Percentiles rank a stretch among this genome's conserved stretches.
Conservation (phyloP, 2,888 invertebrate species). For the Euphydryas editha region DNA sequence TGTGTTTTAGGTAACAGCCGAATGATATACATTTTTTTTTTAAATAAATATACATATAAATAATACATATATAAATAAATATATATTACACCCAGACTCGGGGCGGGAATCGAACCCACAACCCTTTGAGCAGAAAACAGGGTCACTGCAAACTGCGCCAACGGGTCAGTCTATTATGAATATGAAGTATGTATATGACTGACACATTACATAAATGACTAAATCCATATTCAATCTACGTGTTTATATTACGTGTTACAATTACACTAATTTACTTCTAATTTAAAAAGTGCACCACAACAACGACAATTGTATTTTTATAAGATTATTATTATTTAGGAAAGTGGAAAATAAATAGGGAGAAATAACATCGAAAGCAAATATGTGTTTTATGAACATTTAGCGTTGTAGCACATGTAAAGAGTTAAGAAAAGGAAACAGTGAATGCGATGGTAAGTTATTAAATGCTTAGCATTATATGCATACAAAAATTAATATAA, state of each 20-base stretch:
- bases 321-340: slow-evolving; percentile 5
- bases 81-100: too few species aligned
- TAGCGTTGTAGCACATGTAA: slow-evolving; percentile 11
- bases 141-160: too few species aligned
- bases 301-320: slow-evolving; percentile 25
- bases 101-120: too few species aligned
- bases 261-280: slow-evolving; percentile 17
- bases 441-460: not conserved
- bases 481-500: too few species aligned
- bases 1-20: too few species aligned
- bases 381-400: slow-evolving; percentile 13
- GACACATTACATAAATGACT: not conserved
- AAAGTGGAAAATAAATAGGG: slow-evolving; percentile 37
- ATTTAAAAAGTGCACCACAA: slow-evolving; percentile 31
- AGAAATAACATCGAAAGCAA: slow-evolving; percentile 29
- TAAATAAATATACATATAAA: too few species aligned
- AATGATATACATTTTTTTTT: too few species aligned
- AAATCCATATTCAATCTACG: not conserved
- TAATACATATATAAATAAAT: too few species aligned
- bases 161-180: too few species aligned
- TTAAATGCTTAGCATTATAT: not conserved
- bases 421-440: not conserved
- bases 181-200: not conserved
- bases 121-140: too few species aligned
- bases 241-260: too few species aligned